Conservation (phyloP, 1,140 invertebrate species). For the Holotrichia oblita region DNA sequence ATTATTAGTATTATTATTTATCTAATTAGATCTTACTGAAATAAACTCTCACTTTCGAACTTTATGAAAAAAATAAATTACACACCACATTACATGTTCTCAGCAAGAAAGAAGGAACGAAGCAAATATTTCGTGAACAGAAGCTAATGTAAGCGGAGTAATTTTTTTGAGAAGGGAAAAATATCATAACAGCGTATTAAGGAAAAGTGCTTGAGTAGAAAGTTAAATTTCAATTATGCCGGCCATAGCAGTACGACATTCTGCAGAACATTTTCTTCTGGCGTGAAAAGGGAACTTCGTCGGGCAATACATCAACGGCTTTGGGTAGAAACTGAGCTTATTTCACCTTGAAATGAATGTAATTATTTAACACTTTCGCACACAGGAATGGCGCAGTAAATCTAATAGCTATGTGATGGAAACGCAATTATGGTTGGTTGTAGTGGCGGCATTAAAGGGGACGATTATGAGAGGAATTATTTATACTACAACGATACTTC, state of each 20-base stretch:
- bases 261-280: background rate
- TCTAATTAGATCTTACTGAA: background rate
- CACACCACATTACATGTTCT: background rate
- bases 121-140: background rate
- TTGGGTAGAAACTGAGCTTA: conserved; percentile 20
- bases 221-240: conserved; percentile 33
- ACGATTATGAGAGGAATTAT: background rate
- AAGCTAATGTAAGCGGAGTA: background rate
- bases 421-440: conserved; percentile 15
- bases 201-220: background rate
- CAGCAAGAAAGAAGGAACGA: background rate
- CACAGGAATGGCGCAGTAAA: conserved; percentile 17
- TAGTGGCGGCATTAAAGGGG: conserved; percentile 1
- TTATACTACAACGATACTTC: background rate
- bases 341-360: conserved; percentile 25
- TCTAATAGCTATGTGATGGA: background rate
- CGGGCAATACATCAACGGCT: conserved; percentile 22
- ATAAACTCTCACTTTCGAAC: background rate
- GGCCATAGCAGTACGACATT: background rate
- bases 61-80: background rate
- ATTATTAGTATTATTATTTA: no score
- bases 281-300: background rate
- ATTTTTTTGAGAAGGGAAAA: background rate
- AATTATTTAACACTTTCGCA: conserved; percentile 24
- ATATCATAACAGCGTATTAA: background rate